Percentiles rank a stretch among this genome's conserved stretches.
These are phyloP conservation scores for Xiphias gladius DNA, from an alignment of 2,113 vertebrate genomes.

Conservation along the genomic window DNA sequence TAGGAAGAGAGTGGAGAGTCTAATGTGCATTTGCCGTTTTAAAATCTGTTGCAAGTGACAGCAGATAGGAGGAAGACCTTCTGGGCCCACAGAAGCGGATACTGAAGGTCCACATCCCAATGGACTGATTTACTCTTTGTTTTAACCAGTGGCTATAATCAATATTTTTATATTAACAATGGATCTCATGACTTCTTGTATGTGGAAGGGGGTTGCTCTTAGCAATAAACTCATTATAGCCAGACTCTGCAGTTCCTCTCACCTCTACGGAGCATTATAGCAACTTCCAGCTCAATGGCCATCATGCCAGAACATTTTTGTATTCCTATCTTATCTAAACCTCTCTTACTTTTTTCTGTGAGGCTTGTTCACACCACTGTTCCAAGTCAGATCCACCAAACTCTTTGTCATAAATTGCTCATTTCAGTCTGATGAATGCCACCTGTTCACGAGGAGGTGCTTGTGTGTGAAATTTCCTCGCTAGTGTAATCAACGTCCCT, in stretches of 20 bases:
- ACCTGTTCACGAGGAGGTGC: too few species aligned
- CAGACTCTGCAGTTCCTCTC: not conserved
- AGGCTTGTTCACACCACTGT: too few species aligned
- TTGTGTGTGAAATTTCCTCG: too few species aligned
- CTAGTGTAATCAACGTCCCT: too few species aligned
- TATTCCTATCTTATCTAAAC: too few species aligned
- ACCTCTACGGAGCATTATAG: not conserved
- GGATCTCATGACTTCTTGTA: too few species aligned
- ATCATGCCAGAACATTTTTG: too few species aligned
- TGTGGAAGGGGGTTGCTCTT: not conserved
- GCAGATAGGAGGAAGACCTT: not conserved
- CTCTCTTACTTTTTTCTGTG: too few species aligned
- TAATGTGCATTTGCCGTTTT: not conserved
- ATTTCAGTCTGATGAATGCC: too few species aligned
- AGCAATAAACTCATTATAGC: not conserved
- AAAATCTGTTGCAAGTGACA: not conserved
- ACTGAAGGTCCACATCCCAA: not conserved
- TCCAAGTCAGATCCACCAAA: too few species aligned
- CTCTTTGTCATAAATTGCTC: too few species aligned
- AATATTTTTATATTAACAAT: not conserved
- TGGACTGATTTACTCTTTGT: not conserved
- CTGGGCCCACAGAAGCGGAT: not conserved
- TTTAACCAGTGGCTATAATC: not conserved
- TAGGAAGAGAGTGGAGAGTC: conserved; percentile 6
- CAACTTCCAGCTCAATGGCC: too few species aligned